Base-by-base conservation (phyloP, 2,888 invertebrate genomes). In the Brachypterus glaber region DNA sequence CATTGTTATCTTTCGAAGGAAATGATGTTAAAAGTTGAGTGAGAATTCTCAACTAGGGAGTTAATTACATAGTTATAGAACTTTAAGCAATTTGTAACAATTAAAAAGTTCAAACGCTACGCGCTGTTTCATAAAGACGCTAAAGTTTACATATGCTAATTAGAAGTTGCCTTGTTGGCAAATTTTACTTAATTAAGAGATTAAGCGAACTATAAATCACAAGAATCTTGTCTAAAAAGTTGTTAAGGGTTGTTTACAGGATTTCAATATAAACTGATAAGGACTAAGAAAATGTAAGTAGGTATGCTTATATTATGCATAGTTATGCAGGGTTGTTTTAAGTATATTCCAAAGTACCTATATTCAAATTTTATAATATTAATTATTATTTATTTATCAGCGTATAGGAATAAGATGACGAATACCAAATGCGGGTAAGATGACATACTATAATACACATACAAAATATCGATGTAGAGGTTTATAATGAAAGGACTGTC, bases 81-180 rank as follows among this genome's bases (percentile, higher is more conserved):
- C 57, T 60, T n/a, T 59, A 44, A 47, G 60, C 57, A 60, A 60
- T 60, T 60, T 60, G 59, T 57, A 58, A 59, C 58, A 58, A 59
- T 58, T 59, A 59, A 60, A 60, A 59, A 59, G 54, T 59, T 58
- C 48, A 43, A 46, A 32, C 43, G 32, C 38, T n/a, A n/a, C 42
- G 40, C 39, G 46, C 52, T 53, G 58, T 58, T 58, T 53, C 54
- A 55, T n/a, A n/a, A n/a, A 51, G 52, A 60, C 60, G n/a, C n/a
- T n/a, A 58, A 63, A 64, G 60, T 64, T 64, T 63, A 64, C 64
- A 64, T 63, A 64, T 64, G 63, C 59, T 64, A 64, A 64, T 64
- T 63, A 64, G 54, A 60, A 62, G 60, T 62, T 61, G 54, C 57
- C 57, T 59, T 62, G 61, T 62, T 58, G 57, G 58, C 55, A 59